Base-by-base conservation (phyloP, 2,113 vertebrate genomes). In the Eonycteris spelaea region DNA sequence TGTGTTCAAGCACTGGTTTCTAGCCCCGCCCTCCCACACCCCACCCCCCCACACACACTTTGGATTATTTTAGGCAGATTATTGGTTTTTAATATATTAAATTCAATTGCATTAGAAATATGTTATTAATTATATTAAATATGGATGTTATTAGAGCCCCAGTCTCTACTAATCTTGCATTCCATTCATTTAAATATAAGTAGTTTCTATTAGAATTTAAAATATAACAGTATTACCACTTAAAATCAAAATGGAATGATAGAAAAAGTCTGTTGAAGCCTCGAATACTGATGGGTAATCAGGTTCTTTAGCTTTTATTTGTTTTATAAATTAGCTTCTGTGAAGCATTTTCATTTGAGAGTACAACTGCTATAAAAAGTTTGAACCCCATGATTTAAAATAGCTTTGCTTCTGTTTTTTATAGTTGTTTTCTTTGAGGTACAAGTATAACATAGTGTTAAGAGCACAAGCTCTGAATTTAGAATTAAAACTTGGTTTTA, bases 61-160 rank as follows among this genome's bases (percentile, higher is more conserved):
- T 63, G 48, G 10, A 45, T 48, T 33, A 82, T 95, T 94, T 84
- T 85, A 68, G 38, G n/a, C 48, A 90, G 33, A 79, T 92, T 91
- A 40, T 14, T 92, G 38, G 26, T 57, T 91, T 94, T 71, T 53
- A 70, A 65, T 59, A 73, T 84, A 73, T 92, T 94, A 63, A 92
- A 92, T 89, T 15, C 18, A 87, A 87, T 93, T 88, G 21, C 83
- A 10, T 94, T 88, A 89, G 55, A 71, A 92, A n/a, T 90, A 40
- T 57, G n/a, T 79, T 83, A 70, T 40, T 33, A 77, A 40, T 74
- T 91, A 71, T 87, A 84, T 45, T 90, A 83, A 90, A 67, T 73
- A 86, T 38, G 7, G 22, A n/a, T 71, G 43, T 70, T 57, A 12
- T 61, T 68, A 75, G 35, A 91, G 24, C 33, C 55, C 65, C 28